These are phyloP conservation scores for Enchytraeus crypticus DNA, from an alignment of 2,888 invertebrate species.

Conservation along the genomic window DNA sequence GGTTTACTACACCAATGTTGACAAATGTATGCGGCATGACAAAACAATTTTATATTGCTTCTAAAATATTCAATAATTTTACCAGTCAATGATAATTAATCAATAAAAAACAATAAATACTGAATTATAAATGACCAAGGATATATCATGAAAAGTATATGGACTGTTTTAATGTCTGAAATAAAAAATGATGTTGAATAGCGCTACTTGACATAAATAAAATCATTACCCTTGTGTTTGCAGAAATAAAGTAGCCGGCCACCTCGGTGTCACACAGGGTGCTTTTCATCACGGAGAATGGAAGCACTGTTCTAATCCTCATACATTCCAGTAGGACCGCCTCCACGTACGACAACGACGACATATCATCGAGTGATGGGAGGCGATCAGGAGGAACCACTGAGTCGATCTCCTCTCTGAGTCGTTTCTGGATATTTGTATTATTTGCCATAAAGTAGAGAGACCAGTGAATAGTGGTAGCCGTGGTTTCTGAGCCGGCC, in stretches of 20 bases:
- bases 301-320: not conserved
- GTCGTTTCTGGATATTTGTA: slow-evolving; percentile 33
- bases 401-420: slow-evolving; percentile 34
- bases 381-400: slow-evolving; percentile 18
- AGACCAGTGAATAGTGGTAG: slow-evolving; percentile 37
- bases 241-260: not conserved
- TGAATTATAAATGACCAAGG: no score
- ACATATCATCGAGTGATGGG: slow-evolving; percentile 11
- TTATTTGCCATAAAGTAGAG: slow-evolving; percentile 36
- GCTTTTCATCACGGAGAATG: not conserved
- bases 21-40: no score
- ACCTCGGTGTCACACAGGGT: not conserved
- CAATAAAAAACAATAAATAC: no score
- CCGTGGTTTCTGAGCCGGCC: slow-evolving; percentile 41
- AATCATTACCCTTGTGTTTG: not conserved
- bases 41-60: no score
- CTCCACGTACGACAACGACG: not conserved
- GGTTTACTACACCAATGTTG: no score
- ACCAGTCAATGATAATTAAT: no score
- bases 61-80: no score
- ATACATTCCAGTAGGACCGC: not conserved
- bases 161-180: no score
- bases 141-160: no score
- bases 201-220: no score
- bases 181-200: no score